Conservation (phyloP, 2,888 invertebrate species). For the Parnassius orleans region DNA sequence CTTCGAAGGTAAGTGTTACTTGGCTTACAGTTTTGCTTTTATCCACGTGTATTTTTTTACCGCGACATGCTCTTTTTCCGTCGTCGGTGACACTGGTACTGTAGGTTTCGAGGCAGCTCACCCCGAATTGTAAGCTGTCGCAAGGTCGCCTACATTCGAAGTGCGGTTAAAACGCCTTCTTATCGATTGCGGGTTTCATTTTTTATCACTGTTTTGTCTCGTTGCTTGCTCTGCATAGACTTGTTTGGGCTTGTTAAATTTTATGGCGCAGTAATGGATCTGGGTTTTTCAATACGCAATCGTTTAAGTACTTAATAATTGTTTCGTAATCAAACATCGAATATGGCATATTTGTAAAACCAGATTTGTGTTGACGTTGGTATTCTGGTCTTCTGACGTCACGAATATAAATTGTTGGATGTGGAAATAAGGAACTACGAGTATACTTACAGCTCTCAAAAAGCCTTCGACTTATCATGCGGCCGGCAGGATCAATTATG, state of each 20-base stretch:
- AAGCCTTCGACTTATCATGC: constrained; percentile 53
- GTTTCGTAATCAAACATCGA: not conserved
- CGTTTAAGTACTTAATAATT: not conserved
- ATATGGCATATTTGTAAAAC: too few species aligned
- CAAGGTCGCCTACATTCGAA: constrained; percentile 73
- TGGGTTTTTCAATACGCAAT: not conserved
- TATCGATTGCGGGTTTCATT: constrained; percentile 29
- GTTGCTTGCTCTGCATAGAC: constrained; percentile 1
- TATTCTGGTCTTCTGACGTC: constrained; percentile 4
- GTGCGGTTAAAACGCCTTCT: constrained; percentile 43
- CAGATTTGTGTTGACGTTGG: too few species aligned
- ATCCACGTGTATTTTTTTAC: constrained; percentile 7
- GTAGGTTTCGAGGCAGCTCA: constrained; percentile 45
- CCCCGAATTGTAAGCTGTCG: constrained; percentile 61
- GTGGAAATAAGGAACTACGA: constrained; percentile 15
- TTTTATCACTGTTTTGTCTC: constrained; percentile 16
- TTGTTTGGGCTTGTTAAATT: constrained; percentile 1
- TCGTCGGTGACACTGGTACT: constrained; percentile 7
- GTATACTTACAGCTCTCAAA: constrained; percentile 61
- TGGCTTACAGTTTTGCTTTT: not conserved
- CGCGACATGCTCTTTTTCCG: constrained; percentile 9
- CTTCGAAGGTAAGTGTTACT: not conserved
- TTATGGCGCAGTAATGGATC: not conserved
- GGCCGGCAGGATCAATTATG: constrained; percentile 55
- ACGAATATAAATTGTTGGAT: constrained; percentile 1